Base-by-base conservation (phyloP, 2,113 vertebrate species). In the Bos taurus region DNA sequence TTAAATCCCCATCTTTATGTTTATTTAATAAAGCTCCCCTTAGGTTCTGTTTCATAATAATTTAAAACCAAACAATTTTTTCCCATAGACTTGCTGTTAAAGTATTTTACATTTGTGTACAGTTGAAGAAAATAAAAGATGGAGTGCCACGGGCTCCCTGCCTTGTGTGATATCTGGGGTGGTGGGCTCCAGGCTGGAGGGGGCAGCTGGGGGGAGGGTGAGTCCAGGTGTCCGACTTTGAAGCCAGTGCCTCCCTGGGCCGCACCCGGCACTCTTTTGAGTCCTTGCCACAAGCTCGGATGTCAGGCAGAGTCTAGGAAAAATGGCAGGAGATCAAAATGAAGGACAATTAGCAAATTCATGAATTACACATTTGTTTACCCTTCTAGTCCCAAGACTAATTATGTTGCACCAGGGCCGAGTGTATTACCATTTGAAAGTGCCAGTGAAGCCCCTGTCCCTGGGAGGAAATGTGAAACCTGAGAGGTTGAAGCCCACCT, bases 11-110 rank as follows among this genome's bases (percentile, higher is more conserved):
- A 99, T 99, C 99, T 99, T 99, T 99, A 98, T 99, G 99, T 99
- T 99, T 99, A 99, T 99, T 99, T 99, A 99, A 99, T 99, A 99
- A 99, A 99, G 98, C 99, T 99, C 99, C 99, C 99, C 99, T 99
- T 99, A 99, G 99, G 98, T 99, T 99, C 99, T 99, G 99, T 99
- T 99, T 99, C 99, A 99, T 99, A 99, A 99, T 99, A 99, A 99
- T 99, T 99, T 99, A 99, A 99, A 99, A 99, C 99, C 99, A 99
- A 99, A 99, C 99, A 99, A 99, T 99, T 99, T 74, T 74, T 99
- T 99, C 99, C 99, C 98, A 98, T 99, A 99, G 99, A 99, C 98
- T 98, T 98, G 99, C 99, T 99, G 99, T 99, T 98, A 97, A 99
- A 98, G 98, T 99, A 99, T 99, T 99, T 99, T 99, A 98, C 97